Evolutionary conservation across 2,888 invertebrate species (phyloP).

Genomic region (Harpalus rufipes): DNA sequence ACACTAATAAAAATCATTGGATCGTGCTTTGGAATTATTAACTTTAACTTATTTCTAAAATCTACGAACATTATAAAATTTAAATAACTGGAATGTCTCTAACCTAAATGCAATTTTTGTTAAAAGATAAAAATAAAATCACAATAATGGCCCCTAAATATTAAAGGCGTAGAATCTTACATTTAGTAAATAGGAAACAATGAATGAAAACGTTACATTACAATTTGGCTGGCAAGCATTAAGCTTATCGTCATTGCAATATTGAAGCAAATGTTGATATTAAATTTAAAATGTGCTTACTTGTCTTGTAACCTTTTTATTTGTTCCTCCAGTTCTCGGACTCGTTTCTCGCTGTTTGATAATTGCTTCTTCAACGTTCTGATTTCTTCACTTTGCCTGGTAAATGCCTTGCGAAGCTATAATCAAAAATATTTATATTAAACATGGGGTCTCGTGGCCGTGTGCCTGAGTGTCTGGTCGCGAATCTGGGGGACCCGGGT

Average conservation of each 20-base stretch:
- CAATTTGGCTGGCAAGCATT: constrained; percentile 63
- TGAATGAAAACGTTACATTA: constrained; percentile 19
- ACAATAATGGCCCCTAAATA: constrained; percentile 58
- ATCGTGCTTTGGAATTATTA: constrained; percentile 57
- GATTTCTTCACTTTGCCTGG: constrained; percentile 89
- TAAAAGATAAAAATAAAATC: constrained; percentile 55
- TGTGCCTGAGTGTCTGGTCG: too few relatives aligned
- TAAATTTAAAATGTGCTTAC: constrained; percentile 68
- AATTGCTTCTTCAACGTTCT: constrained; percentile 88
- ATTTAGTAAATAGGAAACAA: constrained; percentile 50
- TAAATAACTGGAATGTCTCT: constrained; percentile 40
- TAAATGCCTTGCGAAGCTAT: constrained; percentile 87
- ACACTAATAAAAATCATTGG: constrained; percentile 58
- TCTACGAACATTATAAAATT: constrained; percentile 9
- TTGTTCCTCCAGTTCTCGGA: constrained; percentile 89
- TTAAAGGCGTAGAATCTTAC: constrained; percentile 53
- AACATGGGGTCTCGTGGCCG: too few relatives aligned
- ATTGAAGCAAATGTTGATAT: constrained; percentile 67
- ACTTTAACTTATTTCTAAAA: constrained; percentile 25
- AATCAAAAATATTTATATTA: constrained; percentile 53
- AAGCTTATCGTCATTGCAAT: constrained; percentile 51
- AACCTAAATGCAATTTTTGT: constrained; percentile 61
- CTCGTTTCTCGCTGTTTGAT: constrained; percentile 87
- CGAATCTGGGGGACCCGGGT: too few relatives aligned
- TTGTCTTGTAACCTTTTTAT: constrained; percentile 80